phyloP scores from a whole-genome alignment of 2,888 invertebrate genomes.

The Chalcosyrphus nemorum region DNA sequence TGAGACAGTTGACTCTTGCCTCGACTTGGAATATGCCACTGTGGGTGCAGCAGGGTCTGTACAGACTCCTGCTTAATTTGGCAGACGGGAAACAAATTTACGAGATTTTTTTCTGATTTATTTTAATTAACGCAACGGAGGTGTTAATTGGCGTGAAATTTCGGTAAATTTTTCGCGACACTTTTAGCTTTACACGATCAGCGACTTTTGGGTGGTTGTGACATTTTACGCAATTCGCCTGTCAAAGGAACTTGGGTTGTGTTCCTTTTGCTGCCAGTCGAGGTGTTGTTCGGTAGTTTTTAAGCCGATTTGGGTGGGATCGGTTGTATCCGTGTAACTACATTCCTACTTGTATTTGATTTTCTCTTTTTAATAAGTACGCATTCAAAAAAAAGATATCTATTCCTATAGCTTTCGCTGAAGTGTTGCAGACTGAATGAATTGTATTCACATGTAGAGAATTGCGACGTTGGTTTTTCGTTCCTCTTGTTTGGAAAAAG shows the following conservation, averaged over 20 bases:
- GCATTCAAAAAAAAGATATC: too few species aligned
- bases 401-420: too few species aligned
- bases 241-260: conserved; percentile 34
- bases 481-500: too few species aligned
- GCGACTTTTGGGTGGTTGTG: conserved; percentile 63
- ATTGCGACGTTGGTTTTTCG: too few species aligned
- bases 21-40: conserved; percentile 25
- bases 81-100: conserved; percentile 69
- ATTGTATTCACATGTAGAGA: too few species aligned
- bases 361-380: too few species aligned
- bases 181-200: conserved; percentile 63
- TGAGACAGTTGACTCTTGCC: too few species aligned
- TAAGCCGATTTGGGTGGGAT: conserved; percentile 9
- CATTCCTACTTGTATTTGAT: too few species aligned
- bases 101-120: conserved; percentile 66
- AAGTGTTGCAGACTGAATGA: too few species aligned
- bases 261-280: neutral
- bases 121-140: conserved; percentile 72
- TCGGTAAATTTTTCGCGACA: conserved; percentile 67
- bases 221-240: conserved; percentile 64
- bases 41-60: conserved; percentile 4
- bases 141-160: conserved; percentile 73
- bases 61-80: conserved; percentile 47
- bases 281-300: conserved; percentile 22
- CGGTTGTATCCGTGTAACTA: neutral